Base-by-base conservation (phyloP, 1,140 invertebrate species). In the Melanaphis sacchari region DNA sequence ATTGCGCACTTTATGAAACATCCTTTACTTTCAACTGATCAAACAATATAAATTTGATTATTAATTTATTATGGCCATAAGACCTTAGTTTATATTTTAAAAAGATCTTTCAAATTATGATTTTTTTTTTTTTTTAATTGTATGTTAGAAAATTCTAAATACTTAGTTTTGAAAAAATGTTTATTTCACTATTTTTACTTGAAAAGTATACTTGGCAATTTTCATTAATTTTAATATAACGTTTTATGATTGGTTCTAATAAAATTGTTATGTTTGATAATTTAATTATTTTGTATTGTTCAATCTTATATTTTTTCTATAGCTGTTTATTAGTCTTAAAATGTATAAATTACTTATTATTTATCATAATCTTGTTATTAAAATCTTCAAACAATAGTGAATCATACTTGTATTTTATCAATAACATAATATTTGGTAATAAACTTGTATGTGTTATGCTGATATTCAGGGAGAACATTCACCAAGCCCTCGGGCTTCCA, bases 401-500 rank as follows among this genome's bases (percentile, higher is more conserved):
- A 85, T 85, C 85, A 87, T n/a, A 89, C 9, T 59, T 90, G 52
- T 3, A 26, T 31, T 90, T 90, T 38, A 59, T 90, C 15, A 90
- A 76, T 43, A 24, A 43, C 26, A 76, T 76, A 91, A 91, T 22
- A 66, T 49, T 87, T 89, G 93, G 87, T 89, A 93, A 43, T 90
- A 24, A 91, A 93, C 94, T 40, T 94, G 8, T 91, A 84, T 93
- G 31, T 94, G 82, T 94, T 94, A 94, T 94, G 85, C 94, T 94
- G 92, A 76, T 66, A 89, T 49, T 85, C 96, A 98, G 98, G 98
- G 98, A 95, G 97, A 97, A 95, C 97, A 97, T 95, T 98, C 98
- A 95, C 98, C 98, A 95, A 97, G 97, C 96, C 97, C 97, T 95
- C 97, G 97, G 95, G 97, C 97, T 95, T 96, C 97, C 94, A 97